Evolutionary conservation across 2,888 invertebrate genomes (phyloP).

Genomic region (Disparrhopalites patrizii): DNA sequence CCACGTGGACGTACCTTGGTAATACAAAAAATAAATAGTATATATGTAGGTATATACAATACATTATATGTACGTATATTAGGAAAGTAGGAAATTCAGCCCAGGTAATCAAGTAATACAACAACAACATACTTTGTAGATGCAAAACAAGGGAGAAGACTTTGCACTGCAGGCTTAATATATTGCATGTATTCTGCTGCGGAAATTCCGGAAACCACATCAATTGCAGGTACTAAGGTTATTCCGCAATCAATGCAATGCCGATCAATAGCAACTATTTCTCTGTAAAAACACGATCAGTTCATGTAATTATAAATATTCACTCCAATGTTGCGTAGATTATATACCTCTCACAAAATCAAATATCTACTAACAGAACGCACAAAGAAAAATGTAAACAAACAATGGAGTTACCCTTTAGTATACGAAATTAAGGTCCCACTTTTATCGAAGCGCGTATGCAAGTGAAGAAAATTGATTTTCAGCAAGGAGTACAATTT

Average conservation of each 20-base stretch:
- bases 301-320: too few relatives aligned
- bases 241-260: slow-evolving; percentile 58
- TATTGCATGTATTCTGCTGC: slow-evolving; percentile 54
- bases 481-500: slow-evolving; percentile 57
- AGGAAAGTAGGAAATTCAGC: too few relatives aligned
- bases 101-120: not conserved
- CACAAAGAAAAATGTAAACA: too few relatives aligned
- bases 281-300: slow-evolving; percentile 49
- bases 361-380: too few relatives aligned
- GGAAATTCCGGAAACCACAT: slow-evolving; percentile 51
- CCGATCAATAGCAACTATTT: slow-evolving; percentile 58
- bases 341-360: too few relatives aligned
- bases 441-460: slow-evolving; percentile 54
- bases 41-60: not conserved
- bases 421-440: slow-evolving; percentile 54
- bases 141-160: slow-evolving; percentile 57
- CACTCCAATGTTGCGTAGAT: too few relatives aligned
- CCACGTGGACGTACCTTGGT: not conserved
- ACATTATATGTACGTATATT: too few relatives aligned
- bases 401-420: slow-evolving; percentile 53
- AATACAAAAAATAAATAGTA: not conserved
- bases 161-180: slow-evolving; percentile 57
- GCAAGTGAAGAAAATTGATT: slow-evolving; percentile 57
- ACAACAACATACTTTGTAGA: slow-evolving; percentile 53
- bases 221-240: slow-evolving; percentile 57